Conservation (phyloP, 2,797 vertebrate species). For the Pseudochirops cupreus region DNA sequence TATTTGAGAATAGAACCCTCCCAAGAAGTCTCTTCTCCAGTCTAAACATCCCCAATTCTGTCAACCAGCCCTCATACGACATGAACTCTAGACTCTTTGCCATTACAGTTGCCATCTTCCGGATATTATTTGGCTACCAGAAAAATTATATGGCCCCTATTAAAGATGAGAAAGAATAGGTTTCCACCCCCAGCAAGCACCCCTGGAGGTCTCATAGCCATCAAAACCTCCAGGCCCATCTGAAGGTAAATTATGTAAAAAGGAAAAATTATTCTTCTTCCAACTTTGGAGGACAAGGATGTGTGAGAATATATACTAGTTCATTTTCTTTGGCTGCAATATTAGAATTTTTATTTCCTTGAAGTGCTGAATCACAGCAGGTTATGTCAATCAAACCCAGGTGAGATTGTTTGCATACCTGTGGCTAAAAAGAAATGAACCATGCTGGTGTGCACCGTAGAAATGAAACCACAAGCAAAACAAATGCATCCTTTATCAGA, state of each 20-base stretch:
- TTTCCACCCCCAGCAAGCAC: neutral
- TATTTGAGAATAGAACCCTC: no score
- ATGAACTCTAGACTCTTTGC: neutral
- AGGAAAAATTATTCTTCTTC: neutral
- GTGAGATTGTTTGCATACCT: conserved; percentile 4
- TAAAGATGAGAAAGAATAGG: neutral
- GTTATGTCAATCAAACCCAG: neutral
- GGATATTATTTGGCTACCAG: neutral
- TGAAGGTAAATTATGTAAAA: neutral
- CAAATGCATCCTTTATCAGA: neutral
- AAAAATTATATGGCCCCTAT: neutral
- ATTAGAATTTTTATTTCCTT: neutral
- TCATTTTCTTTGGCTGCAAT: neutral
- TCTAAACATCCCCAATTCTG: neutral
- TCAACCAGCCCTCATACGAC: neutral
- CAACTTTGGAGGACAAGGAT: neutral
- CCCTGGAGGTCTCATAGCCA: neutral
- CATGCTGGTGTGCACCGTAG: neutral
- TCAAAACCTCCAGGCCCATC: neutral
- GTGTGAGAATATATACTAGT: neutral
- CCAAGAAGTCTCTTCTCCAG: neutral
- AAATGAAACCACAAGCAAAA: conserved; percentile 2
- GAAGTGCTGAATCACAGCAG: neutral
- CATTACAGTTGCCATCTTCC: neutral
- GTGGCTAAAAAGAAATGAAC: neutral